phyloP scores from a whole-genome alignment of 2,797 vertebrate species.

The Alcedo atthis region DNA sequence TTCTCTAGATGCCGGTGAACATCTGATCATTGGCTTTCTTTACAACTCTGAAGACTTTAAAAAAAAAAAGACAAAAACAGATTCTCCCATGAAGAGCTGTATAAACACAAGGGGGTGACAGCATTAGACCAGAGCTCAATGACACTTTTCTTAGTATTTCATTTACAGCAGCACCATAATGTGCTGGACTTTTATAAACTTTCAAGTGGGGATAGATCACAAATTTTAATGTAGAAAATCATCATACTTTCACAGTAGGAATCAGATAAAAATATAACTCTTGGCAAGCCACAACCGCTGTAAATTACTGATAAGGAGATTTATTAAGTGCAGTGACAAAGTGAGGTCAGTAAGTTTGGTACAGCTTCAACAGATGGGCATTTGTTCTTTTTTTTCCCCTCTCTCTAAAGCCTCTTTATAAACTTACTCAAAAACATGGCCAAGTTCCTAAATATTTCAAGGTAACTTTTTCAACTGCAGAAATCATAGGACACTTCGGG shows the following conservation, averaged over 20 bases:
- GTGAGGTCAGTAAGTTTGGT: background rate
- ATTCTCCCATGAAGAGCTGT: background rate
- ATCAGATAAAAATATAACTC: background rate
- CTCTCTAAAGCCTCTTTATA: background rate
- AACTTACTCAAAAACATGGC: background rate
- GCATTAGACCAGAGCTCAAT: background rate
- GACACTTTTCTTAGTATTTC: background rate
- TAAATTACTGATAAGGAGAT: background rate
- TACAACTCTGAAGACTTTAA: background rate
- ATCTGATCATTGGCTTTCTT: background rate
- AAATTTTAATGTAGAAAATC: background rate
- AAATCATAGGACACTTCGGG: background rate
- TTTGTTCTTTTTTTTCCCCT: background rate
- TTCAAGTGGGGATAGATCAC: background rate
- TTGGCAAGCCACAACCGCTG: background rate
- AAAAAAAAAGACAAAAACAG: background rate
- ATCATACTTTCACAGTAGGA: background rate
- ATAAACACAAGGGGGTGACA: background rate
- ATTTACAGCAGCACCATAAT: background rate
- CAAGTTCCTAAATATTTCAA: background rate
- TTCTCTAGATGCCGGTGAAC: background rate
- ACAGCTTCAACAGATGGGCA: background rate
- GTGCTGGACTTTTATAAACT: background rate
- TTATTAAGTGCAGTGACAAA: background rate
- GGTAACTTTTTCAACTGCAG: background rate